These are phyloP conservation scores for Avahi laniger DNA, from an alignment of 2,797 vertebrate genomes.

Conservation along the genomic window DNA sequence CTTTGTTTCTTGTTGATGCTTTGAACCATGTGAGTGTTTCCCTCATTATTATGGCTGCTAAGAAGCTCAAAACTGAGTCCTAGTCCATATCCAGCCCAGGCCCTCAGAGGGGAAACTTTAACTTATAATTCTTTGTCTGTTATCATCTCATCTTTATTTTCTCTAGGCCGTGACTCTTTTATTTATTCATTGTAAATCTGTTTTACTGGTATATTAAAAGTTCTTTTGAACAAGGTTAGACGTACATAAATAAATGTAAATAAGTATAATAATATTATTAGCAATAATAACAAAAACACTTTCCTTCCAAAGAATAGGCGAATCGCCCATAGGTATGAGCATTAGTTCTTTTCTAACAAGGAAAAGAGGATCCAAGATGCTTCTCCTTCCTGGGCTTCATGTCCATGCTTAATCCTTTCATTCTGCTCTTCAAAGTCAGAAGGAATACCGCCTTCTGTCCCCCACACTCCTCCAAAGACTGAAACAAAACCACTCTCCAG, in stretches of 20 bases:
- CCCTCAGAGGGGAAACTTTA: background rate
- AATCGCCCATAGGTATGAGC: background rate
- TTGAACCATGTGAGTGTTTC: background rate
- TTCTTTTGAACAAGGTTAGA: background rate
- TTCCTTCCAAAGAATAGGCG: background rate
- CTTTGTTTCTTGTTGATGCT: background rate
- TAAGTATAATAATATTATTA: background rate
- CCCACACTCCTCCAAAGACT: background rate
- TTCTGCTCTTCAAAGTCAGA: constrained; percentile 16
- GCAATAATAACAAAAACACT: background rate
- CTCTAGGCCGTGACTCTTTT: background rate
- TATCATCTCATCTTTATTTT: background rate
- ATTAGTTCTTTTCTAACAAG: background rate
- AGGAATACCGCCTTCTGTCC: background rate
- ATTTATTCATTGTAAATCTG: background rate
- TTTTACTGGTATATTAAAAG: background rate
- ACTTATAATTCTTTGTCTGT: background rate
- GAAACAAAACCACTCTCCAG: constrained; percentile 68
- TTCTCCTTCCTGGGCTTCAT: background rate
- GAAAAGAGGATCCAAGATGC: background rate
- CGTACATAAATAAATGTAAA: background rate
- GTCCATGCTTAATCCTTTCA: constrained; percentile 13
- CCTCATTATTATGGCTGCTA: background rate
- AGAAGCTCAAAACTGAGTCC: constrained; percentile 6
- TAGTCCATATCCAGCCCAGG: background rate